These are phyloP conservation scores for Galendromus occidentalis DNA, from an alignment of 1,140 invertebrate species.

Conservation along the genomic window DNA sequence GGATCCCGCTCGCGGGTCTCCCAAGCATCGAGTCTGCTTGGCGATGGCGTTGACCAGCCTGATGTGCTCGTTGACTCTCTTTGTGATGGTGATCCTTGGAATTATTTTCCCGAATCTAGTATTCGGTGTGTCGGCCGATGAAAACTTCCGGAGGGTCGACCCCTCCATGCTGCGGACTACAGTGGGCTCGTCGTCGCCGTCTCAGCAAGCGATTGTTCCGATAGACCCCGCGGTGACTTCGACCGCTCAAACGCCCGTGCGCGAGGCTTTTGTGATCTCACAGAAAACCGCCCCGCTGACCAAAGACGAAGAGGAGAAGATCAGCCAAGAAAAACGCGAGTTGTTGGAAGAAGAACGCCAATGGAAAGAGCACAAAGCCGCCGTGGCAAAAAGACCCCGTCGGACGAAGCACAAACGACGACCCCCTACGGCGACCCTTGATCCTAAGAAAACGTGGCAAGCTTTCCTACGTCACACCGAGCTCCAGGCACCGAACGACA, in stretches of 20 bases:
- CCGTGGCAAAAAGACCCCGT: not conserved
- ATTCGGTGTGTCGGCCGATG: not conserved
- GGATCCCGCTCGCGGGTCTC: not conserved
- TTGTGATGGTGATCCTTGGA: not conserved
- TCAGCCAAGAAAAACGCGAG: not conserved
- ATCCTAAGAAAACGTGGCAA: not conserved
- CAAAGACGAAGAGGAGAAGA: not conserved
- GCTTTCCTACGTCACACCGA: conserved; percentile 3
- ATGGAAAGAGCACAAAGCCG: not conserved
- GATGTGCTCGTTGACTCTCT: not conserved
- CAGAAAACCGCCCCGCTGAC: not conserved
- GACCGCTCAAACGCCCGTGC: not conserved
- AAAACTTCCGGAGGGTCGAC: not conserved
- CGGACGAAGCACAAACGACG: not conserved
- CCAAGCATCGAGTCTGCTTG: not conserved
- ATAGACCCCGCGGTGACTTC: not conserved
- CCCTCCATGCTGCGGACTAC: not conserved
- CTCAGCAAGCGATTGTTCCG: not conserved
- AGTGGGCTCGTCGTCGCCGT: not conserved
- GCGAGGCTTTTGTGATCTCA: not conserved
- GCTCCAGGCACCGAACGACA: not conserved
- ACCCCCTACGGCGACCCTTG: not conserved
- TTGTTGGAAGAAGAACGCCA: not conserved
- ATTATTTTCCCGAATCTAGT: not conserved
- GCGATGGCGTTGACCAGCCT: not conserved